Conservation (phyloP, 2,113 vertebrate species). For the Proteles cristata region DNA sequence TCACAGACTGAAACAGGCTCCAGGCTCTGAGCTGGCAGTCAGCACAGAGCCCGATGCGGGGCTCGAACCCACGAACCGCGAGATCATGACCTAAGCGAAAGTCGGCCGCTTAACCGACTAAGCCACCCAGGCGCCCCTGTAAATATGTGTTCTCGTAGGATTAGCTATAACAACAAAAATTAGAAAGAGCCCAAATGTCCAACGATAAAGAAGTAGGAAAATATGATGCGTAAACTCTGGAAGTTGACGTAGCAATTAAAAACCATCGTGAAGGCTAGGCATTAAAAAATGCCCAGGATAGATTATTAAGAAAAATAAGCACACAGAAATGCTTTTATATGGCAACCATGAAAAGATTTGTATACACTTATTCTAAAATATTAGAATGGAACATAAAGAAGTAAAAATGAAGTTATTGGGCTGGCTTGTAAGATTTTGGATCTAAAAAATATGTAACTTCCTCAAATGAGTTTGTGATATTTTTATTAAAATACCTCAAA, state of each 20-base stretch:
- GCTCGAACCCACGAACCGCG: no score
- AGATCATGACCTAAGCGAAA: no score
- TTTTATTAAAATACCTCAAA: constrained; percentile 45
- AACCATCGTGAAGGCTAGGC: background rate
- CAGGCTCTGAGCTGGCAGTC: no score
- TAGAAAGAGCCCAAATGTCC: background rate
- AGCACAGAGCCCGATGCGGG: no score
- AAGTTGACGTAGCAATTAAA: background rate
- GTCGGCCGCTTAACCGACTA: no score
- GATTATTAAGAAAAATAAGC: background rate
- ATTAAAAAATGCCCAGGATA: background rate
- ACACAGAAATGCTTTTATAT: background rate
- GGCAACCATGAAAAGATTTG: background rate
- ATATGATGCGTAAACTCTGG: fast-evolving
- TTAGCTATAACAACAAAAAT: background rate
- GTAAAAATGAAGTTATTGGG: background rate
- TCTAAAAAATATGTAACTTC: background rate
- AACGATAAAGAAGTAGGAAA: background rate
- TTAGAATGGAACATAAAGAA: background rate
- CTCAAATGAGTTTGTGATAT: background rate
- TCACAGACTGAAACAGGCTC: no score
- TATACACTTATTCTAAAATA: background rate
- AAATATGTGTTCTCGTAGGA: background rate
- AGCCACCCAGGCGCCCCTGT: no score
- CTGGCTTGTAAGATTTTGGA: background rate